Evolutionary conservation across 2,113 vertebrate genomes (phyloP), one percentile per base, ranked within the genome.

Genomic region (Neomonachus schauinslandi): DNA sequence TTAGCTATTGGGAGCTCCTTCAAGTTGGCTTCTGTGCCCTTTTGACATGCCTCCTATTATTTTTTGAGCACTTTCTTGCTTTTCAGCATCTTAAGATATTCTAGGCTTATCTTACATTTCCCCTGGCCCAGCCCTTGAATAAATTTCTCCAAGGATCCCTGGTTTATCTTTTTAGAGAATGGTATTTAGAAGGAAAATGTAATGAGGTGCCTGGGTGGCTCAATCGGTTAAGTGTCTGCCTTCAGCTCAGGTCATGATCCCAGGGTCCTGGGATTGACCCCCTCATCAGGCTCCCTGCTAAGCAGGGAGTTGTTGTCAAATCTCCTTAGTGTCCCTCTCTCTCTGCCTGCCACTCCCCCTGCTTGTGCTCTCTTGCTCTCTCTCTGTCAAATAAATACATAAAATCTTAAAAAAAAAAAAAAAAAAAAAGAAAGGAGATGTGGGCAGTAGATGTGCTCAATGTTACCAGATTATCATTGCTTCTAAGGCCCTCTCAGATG

Each of bases 41-140:
- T 79, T 67, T 36, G 21, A 55, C 22, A 84, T 74, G 53, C 14
- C 26, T 33, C 39, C 24, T 80, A 76, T 65, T 74, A 51, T 77
- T 97, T 86, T 94, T 69, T 80, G 12, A 91, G 89, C 24, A 88
- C 12, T 95, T 89, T 90, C 13, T 89, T 42, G 72, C 59, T 93
- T 88, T 81, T 24, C 80, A 69, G 46, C 22, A 82, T 72, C 55
- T 84, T n/a, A 74, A 46, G 49, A 74, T 72, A 91, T 26, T 90
- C 61, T 22, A 84, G 55, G 19, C 24, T 82, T 91, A 63, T 63
- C 67, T 94, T 87, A 42, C 33, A 55, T 88, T 88, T 93, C 46
- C 33, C n/a, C 77, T 24, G 14, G 53, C 61, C 18, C 10, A 89
- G 46, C 42, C 69, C 55, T 72, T 6, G 61, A 94, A 91, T 76